Evolutionary conservation across 2,888 invertebrate species (phyloP).

Genomic region (Gonocerus acuteangulatus): DNA sequence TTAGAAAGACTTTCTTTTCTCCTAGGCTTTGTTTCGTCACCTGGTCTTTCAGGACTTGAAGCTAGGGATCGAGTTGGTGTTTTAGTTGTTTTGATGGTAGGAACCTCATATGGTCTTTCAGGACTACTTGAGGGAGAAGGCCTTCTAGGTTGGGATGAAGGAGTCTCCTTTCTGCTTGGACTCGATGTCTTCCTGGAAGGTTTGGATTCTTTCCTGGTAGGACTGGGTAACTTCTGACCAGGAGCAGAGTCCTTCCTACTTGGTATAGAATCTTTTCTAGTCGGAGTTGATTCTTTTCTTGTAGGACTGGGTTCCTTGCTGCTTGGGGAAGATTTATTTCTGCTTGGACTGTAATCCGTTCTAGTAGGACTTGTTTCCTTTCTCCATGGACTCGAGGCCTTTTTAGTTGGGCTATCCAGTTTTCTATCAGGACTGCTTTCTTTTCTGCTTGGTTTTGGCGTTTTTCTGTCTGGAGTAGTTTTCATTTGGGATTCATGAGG

Average conservation of each 20-base stretch:
- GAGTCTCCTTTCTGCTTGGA: constrained; percentile 2
- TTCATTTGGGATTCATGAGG: no score
- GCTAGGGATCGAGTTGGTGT: constrained; percentile 35
- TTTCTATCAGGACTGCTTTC: neutral
- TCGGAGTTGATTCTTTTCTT: neutral
- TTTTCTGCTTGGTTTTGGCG: no score
- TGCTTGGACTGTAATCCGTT: no score
- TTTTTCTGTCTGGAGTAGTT: no score
- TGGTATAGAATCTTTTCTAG: neutral
- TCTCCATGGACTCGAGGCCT: no score
- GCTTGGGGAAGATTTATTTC: no score
- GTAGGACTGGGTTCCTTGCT: neutral
- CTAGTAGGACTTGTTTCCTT: no score
- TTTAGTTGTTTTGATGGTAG: neutral
- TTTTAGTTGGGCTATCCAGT: neutral
- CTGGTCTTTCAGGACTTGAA: constrained; percentile 39
- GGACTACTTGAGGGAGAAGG: neutral
- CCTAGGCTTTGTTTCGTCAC: neutral
- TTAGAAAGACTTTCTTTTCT: neutral
- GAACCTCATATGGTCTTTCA: constrained; percentile 14
- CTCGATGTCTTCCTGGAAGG: neutral
- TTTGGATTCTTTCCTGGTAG: neutral
- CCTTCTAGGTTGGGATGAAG: neutral
- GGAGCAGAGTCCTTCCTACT: no score
- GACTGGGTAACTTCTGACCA: no score